Evolutionary conservation across 2,888 invertebrate genomes (phyloP), one percentile per base, ranked within the genome.

Genomic region (Nymphalis polychloros): DNA sequence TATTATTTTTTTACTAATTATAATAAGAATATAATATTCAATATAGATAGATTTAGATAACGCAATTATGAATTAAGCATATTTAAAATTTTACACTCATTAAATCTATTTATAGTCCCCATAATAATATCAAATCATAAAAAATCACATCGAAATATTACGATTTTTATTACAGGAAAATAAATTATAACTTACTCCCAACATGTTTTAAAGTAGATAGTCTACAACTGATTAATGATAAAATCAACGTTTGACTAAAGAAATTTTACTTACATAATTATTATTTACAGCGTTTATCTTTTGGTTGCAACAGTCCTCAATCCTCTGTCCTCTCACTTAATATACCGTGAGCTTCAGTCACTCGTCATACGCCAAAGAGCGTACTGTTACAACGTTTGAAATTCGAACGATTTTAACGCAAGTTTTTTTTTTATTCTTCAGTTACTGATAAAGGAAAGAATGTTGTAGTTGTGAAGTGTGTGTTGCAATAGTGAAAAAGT

Each of bases 351-450:
- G 50, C 50, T 20, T 50, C 50, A 50, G 50, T 67, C 16, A 48
- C 60, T 35, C 70, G 64, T 63, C 49, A 57, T 35, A 60, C 67
- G 60, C n/a, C 61, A 48, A 47, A 55, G 64, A 46, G 67, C 31
- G 63, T 41, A 59, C 63, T 60, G 59, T 63, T 49, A 50, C 55
- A 66, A 17, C 16, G 63, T 66, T 59, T 60, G 19, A 50, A 50
- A 20, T 20, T 60, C 59, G 53, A 49, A 19, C 20, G 19, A n/a
- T 63, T 57, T 70, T 55, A 55, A 50, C 67, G 69, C 67, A 63
- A 48, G 50, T 63, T 53, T 55, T 63, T 60, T 35, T 60, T 27
- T 19, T 60, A 41, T 49, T 20, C 8, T 20, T 50, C 31, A 16
- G 48, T 63, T 50, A 20, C 50, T 50, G 19, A 50, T 50, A 19